These are phyloP conservation scores for Aurelia aurita DNA, from an alignment of 30 jellyfish, hydroid and myxozoan species.

Conservation along the genomic window DNA sequence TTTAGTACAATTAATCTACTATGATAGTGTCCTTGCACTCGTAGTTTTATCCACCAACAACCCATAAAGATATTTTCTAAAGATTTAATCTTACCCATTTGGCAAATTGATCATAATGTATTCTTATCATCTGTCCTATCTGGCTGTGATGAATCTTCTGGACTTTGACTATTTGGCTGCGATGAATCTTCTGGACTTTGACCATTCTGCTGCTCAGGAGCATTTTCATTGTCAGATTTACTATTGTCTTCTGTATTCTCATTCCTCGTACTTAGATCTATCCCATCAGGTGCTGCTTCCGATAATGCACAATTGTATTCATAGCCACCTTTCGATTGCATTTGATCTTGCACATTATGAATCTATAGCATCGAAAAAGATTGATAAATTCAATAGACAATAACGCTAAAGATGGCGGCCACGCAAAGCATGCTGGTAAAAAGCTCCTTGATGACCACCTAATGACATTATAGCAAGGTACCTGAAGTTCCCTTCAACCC, in stretches of 20 bases:
- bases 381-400: not conserved
- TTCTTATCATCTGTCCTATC: not conserved
- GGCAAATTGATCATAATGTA: too few relatives aligned
- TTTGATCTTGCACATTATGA: slow-evolving; percentile 81
- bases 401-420: too few relatives aligned
- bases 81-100: too few relatives aligned
- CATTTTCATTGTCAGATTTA: slow-evolving; percentile 3
- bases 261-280: slow-evolving; percentile 20
- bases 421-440: too few relatives aligned
- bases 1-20: too few relatives aligned
- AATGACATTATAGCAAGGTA: too few relatives aligned
- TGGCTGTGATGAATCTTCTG: slow-evolving; percentile 18
- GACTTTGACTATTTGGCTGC: slow-evolving; percentile 18
- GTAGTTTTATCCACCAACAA: too few relatives aligned
- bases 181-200: slow-evolving; percentile 22
- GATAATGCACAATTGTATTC: slow-evolving; percentile 64
- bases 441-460: too few relatives aligned
- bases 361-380: slow-evolving; percentile 31
- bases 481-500: too few relatives aligned
- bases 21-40: too few relatives aligned
- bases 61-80: too few relatives aligned
- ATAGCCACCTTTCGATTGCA: slow-evolving; percentile 93
- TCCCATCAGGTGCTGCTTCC: slow-evolving; percentile 50
- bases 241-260: slow-evolving; percentile 2
- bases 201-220: slow-evolving; percentile 49